Conservation (phyloP, 2,888 invertebrate species). For the Mimumesa dahlbomi region DNA sequence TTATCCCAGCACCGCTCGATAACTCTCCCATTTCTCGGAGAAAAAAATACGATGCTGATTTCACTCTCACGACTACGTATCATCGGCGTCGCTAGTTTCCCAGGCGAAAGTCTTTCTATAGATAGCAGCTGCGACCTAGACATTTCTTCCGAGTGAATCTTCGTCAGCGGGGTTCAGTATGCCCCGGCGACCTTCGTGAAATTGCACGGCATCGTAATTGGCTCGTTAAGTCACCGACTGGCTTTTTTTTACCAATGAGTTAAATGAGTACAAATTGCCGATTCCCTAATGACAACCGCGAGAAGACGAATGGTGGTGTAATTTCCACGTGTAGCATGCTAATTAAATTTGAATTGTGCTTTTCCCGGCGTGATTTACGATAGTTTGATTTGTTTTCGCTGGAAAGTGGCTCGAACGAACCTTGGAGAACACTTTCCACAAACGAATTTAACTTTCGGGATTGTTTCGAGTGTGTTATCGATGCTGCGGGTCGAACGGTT, state of each 20-base stretch:
- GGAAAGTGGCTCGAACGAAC: no score
- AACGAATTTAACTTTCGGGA: no score
- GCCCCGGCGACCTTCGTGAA: slow-evolving; percentile 29
- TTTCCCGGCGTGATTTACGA: neutral
- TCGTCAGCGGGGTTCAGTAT: neutral
- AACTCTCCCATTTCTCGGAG: no score
- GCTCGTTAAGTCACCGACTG: slow-evolving; percentile 16
- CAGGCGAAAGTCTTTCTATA: slow-evolving; percentile 57
- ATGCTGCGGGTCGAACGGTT: no score
- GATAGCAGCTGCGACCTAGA: slow-evolving; percentile 30
- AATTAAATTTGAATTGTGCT: slow-evolving; percentile 6
- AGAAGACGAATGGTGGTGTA: neutral
- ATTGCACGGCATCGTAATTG: slow-evolving; percentile 16
- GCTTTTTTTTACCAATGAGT: slow-evolving; percentile 1
- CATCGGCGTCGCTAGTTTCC: slow-evolving; percentile 22
- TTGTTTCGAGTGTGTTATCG: no score
- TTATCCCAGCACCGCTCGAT: no score
- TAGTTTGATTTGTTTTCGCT: neutral
- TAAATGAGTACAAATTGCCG: neutral
- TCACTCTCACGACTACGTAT: slow-evolving; percentile 21
- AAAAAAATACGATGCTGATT: no score
- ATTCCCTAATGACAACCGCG: neutral
- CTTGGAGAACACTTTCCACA: no score
- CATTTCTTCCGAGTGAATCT: slow-evolving; percentile 14
- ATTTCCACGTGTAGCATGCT: neutral